Conservation (phyloP, 2,797 vertebrate genomes). For the Tympanoctomys barrerae region DNA sequence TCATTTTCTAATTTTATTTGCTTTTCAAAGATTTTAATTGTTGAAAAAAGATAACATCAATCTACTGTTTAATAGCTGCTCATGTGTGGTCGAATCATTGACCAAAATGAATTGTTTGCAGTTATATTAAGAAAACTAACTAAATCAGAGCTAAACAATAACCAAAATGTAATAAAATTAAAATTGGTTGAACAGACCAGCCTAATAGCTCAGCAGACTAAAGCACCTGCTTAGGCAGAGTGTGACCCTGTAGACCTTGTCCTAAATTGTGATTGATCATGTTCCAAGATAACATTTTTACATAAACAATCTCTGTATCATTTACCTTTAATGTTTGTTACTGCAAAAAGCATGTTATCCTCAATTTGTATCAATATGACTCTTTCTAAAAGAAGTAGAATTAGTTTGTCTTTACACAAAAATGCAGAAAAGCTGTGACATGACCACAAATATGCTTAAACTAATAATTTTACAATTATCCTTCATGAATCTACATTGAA, state of each 20-base stretch:
- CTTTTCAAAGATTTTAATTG: neutral
- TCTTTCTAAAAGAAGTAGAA: neutral
- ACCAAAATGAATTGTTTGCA: neutral
- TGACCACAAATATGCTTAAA: neutral
- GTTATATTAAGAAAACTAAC: neutral
- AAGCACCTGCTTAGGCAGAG: no score
- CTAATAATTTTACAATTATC: neutral
- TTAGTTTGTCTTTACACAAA: neutral
- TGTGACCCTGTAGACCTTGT: no score
- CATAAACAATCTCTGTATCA: neutral
- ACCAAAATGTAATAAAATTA: neutral
- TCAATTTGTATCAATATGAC: neutral
- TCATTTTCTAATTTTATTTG: neutral
- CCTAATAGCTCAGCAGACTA: no score
- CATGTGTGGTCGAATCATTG: neutral
- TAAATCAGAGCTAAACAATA: neutral
- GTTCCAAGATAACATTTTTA: neutral
- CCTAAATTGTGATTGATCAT: neutral
- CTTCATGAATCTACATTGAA: neutral
- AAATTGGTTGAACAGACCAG: neutral
- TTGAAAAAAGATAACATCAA: slow-evolving; percentile 1
- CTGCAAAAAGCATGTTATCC: neutral
- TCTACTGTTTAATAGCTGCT: neutral
- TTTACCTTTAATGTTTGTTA: neutral
- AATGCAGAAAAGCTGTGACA: neutral